These are phyloP conservation scores for Propithecus perrieri DNA, from an alignment of 2,797 vertebrate genomes.

Conservation along the genomic window DNA sequence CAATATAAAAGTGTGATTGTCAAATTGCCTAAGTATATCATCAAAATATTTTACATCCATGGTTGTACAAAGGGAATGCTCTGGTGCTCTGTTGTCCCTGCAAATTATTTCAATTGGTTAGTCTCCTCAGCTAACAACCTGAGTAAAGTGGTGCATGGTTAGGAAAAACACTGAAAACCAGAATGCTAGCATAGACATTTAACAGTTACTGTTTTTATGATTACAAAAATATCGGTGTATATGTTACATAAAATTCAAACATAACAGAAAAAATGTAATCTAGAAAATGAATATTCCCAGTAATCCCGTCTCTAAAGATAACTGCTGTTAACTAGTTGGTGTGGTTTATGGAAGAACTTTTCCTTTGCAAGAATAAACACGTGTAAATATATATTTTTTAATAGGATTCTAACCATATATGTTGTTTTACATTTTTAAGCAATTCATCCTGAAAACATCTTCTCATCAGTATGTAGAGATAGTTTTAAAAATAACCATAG, in stretches of 20 bases:
- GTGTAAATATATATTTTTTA: background rate
- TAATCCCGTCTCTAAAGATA: background rate
- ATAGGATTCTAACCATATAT: background rate
- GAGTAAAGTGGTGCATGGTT: background rate
- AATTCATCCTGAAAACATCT: background rate
- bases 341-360: constrained; percentile 21
- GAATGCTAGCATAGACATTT: background rate
- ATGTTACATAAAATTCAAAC: background rate
- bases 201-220: background rate
- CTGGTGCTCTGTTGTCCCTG: background rate
- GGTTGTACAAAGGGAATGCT: background rate
- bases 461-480: background rate
- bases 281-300: background rate
- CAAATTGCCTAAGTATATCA: background rate
- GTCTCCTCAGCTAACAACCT: background rate
- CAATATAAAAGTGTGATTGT: background rate
- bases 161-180: background rate
- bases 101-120: background rate
- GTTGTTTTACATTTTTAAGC: background rate
- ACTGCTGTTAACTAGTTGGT: background rate
- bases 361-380: background rate
- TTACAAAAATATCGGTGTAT: background rate
- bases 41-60: background rate
- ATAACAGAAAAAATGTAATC: background rate
- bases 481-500: background rate